Base-by-base conservation (phyloP, 1,140 invertebrate genomes). In the Nasonia longicornis region DNA sequence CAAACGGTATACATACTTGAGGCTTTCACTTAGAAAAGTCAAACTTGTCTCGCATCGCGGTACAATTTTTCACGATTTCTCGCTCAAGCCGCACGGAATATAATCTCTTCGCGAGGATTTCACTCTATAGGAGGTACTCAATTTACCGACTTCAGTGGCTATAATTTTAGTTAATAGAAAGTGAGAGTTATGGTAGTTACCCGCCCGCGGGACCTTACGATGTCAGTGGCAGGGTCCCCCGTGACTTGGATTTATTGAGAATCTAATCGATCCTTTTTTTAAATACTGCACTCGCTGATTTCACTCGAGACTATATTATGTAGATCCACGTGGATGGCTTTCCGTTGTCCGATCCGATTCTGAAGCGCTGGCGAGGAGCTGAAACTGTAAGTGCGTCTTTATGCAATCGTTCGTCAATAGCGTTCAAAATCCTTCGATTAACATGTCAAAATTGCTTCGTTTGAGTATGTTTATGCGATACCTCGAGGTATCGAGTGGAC, bases 151-250 rank as follows among this genome's bases (percentile, higher is more conserved):
- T 67, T 26, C 20, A 26, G 6, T 26, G 22, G 64, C 29, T 67
- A 67, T 67, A 67, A 67, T 67, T 67, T 67, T 26, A 31, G 8
- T 67, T 29, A 11, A 29, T 67, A 29, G 64, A 67, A 67, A 67
- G 64, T 14, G 29, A 67, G 64, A 67, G 64, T 31, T 29, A n/a
- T n/a, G 8, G 31, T 67, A 29, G 22, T 67, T 26, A 67, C 64
- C 22, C 48, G 48, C 4, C 1, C 48, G 48, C 48, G 58, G 12
- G 64, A 66, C 64, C 20, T 31, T 16, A 12, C 6, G 7, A 31
- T 11, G 22, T 67, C 22, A 7, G 35, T 71, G 2, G 31, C 35
- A 8, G 16, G 35, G 12, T 35, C 29, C 6, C 11, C 20, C 69
- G 35, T 42, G 35, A 42, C 69, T 7, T 14, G 14, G 58, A 16